phyloP scores from a whole-genome alignment of 2,797 vertebrate genomes.

The Poeciliopsis infans region DNA sequence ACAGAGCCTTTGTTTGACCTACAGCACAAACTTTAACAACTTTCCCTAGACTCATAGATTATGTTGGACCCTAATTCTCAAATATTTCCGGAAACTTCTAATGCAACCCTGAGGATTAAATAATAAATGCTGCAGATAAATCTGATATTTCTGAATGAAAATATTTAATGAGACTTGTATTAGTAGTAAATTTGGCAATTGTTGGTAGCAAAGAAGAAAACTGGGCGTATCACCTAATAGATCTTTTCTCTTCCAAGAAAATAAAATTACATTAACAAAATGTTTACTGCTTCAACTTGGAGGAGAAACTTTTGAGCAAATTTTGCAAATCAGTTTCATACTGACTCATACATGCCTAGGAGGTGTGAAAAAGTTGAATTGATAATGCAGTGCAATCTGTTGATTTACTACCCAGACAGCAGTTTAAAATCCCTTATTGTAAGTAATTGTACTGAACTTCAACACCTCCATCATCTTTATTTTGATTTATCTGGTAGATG shows the following conservation, averaged over 20 bases:
- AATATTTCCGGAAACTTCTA: slow-evolving; percentile 9
- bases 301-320: neutral
- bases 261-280: neutral
- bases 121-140: neutral
- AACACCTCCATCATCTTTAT: neutral
- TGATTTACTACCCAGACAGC: neutral
- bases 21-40: slow-evolving; percentile 26
- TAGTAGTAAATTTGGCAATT: neutral
- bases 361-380: neutral
- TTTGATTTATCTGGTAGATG: neutral
- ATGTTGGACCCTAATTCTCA: slow-evolving; percentile 20
- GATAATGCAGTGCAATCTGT: neutral
- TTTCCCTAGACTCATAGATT: slow-evolving; percentile 21
- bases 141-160: neutral
- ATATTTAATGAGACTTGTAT: neutral
- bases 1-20: slow-evolving; percentile 51
- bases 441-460: neutral
- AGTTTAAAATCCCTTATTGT: neutral
- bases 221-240: neutral
- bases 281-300: neutral
- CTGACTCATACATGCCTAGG: neutral
- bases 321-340: neutral
- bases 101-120: slow-evolving; percentile 1
- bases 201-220: neutral
- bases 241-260: neutral